Conservation (phyloP, 2,113 vertebrate species). For the Notechis scutatus region DNA sequence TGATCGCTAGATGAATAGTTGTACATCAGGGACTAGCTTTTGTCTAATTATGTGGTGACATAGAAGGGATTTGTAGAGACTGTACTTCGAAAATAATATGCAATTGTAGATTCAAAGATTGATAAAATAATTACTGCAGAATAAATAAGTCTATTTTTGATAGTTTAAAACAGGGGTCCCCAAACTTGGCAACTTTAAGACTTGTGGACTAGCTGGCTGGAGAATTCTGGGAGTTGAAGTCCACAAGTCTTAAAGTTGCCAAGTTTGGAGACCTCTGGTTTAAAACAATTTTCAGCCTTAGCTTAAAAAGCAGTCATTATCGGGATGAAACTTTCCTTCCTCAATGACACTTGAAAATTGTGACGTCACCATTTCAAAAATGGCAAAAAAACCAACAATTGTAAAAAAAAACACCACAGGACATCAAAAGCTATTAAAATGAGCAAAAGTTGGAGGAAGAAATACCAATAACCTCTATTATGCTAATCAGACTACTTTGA, state of each 20-base stretch:
- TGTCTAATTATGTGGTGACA: background rate
- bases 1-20: background rate
- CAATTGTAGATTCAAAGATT: conserved; percentile 53
- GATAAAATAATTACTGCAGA: conserved; percentile 49
- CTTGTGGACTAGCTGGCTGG: too few species aligned
- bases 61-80: conserved; percentile 59
- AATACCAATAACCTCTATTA: background rate
- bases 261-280: background rate
- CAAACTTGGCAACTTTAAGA: too few species aligned
- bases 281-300: conserved; percentile 59
- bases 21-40: background rate
- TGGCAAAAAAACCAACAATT: background rate
- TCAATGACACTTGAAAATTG: background rate
- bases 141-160: conserved; percentile 34
- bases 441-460: background rate
- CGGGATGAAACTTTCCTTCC: background rate
- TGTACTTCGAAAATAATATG: conserved; percentile 58
- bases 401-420: background rate
- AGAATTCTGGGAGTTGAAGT: too few species aligned
- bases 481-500: background rate
- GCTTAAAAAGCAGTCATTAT: conserved; percentile 52
- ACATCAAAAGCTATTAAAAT: background rate
- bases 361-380: background rate
- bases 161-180: conserved; percentile 33
- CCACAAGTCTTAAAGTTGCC: too few species aligned